Evolutionary conservation across 2,888 invertebrate species (phyloP), one percentile per base, ranked within the genome.

Genomic region (Willowsia nigromaculata): DNA sequence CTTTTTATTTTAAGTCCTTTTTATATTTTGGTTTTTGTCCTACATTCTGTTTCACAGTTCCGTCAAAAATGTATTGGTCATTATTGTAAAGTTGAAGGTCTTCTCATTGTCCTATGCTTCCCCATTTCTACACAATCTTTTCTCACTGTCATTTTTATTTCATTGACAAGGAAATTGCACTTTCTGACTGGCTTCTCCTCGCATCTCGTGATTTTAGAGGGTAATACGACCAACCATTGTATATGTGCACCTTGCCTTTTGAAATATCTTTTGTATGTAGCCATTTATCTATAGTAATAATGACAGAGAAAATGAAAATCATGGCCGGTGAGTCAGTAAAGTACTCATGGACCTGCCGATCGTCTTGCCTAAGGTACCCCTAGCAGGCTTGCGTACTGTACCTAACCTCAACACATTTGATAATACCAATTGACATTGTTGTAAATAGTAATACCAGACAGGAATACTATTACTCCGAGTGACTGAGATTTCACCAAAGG

Each of bases 131-230:
- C 18, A 18, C 65, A 37, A 9, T 30, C 37, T 37, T 65, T 37
- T 65, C 37, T 65, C 27, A 7, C 11, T 37, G 18, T 65, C 37
- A 33, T 11, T 37, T 65, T 65, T 40, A n/a, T n/a, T n/a, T 25
- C 18, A 43, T 71, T 80, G 80, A 80, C 80, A 80, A 80, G 56
- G 80, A 80, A 80, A 80, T 37, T 80, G 80, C 59, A 80, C 80
- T 80, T 80, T 22, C 22, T 18, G 9, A 30, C 53, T 78, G n/a
- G n/a, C n/a, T n/a, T n/a, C n/a, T n/a, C n/a, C n/a, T n/a, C n/a
- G n/a, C n/a, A n/a, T n/a, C n/a, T n/a, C n/a, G n/a, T n/a, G n/a
- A n/a, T n/a, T n/a, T n/a, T n/a, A n/a, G n/a, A n/a, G n/a, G n/a
- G n/a, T 78, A 1, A 30, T 3, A 13, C 13, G 3, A 47, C 4